Base-by-base conservation (phyloP, 2,888 invertebrate genomes). In the Drosophila anomelani region DNA sequence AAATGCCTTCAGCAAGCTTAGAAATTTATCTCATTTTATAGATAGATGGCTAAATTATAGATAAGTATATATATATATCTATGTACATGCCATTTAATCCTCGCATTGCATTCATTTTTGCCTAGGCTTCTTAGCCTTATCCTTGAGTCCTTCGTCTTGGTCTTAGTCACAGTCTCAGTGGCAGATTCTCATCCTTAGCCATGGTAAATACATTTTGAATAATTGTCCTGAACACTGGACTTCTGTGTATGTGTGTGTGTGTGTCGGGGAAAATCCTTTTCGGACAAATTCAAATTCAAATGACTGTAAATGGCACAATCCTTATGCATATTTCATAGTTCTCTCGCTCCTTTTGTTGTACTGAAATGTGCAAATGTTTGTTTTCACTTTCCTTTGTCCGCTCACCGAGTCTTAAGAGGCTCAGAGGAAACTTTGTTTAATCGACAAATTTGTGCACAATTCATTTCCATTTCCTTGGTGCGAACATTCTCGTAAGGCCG, bases 21-120 rank as follows among this genome's bases (percentile, higher is more conserved):
- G 2, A 26, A 38, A 17, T 15, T 32, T 32, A 32, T 32, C 32
- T 29, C 29, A 29, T 7, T 7, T 29, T 32, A 32, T 20, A 43
- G 17, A 32, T 20, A 20, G 17, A 10, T 6, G 20, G 7, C 23
- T 23, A 39, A 39, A 39, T n/a, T n/a, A 20, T 23, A 20, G 8
- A n/a, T 13, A 46, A 26, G 15, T 26, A 26, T n/a, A 9, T 26
- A 9, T 23, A 15, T 13, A 39, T 26, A 9, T 34, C 15, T 23
- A 20, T 13, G 29, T 26, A 13, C 4, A 32, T 39, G 34, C 34
- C 56, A 29, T 29, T 41, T 71, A 73, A 82, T 79, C 72, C 80
- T 62, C 71, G 61, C 47, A 61, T 64, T 26, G 44, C 73, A 49
- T 69, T 85, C 80, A 46, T 75, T 85, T 63, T 85, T 80, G 80